Conservation (phyloP, 2,888 invertebrate species). For the Heteropelma amictum region DNA sequence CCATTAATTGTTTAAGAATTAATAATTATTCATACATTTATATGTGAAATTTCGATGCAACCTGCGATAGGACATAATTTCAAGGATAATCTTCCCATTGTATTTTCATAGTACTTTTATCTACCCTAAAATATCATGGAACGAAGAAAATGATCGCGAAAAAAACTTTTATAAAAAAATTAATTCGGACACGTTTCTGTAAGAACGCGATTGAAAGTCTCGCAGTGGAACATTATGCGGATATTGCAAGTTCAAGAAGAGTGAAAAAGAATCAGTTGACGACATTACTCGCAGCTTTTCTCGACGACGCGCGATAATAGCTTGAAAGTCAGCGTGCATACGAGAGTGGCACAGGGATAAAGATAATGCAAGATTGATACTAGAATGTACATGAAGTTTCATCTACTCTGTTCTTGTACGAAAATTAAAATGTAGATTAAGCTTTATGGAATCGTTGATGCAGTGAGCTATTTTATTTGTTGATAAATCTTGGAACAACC, state of each 20-base stretch:
- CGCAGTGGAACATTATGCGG: constrained; percentile 26
- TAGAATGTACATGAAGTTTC: constrained; percentile 10
- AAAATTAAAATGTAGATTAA: constrained; percentile 10
- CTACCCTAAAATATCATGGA: too few species aligned
- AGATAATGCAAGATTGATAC: constrained; percentile 12
- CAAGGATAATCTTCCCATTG: too few species aligned
- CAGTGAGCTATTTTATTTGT: constrained; percentile 23
- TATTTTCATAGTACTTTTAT: too few species aligned
- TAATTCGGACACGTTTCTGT: not conserved
- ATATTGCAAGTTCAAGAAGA: constrained; percentile 12
- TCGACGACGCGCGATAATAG: constrained; percentile 48
- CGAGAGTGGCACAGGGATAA: constrained; percentile 4
- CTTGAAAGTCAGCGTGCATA: constrained; percentile 32
- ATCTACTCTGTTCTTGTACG: not conserved
- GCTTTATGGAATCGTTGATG: constrained; percentile 4
- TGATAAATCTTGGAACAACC: constrained; percentile 33
- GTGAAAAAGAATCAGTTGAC: constrained; percentile 46
- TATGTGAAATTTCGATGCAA: too few species aligned
- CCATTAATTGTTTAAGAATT: too few species aligned
- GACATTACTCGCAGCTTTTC: constrained; percentile 42
- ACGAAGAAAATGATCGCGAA: too few species aligned
- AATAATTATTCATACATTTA: too few species aligned
- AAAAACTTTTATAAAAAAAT: too few species aligned
- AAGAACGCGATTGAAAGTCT: constrained; percentile 34
- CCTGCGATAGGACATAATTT: too few species aligned